Base-by-base conservation (phyloP, 2,113 vertebrate genomes). In the Gavia stellata region DNA sequence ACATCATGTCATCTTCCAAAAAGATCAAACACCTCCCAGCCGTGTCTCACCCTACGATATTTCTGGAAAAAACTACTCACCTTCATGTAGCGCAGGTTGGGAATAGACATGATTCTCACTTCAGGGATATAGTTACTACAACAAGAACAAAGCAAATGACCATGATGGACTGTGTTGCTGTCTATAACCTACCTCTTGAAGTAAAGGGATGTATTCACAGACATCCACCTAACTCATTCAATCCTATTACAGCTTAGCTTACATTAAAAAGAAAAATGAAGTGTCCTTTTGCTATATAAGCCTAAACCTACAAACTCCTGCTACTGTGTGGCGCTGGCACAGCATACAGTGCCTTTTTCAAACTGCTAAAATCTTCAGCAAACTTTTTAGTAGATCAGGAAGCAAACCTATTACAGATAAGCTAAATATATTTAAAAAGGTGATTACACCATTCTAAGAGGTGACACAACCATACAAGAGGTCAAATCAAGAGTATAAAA, bases 81-180 rank as follows among this genome's bases (percentile, higher is more conserved):
- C 99, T 99, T 99, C 98, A 98, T 98, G 97, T 98, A 98, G 92
- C 99, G 99, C 93, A 99, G 98, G 94, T 99, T 99, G 91, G 99
- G 99, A 98, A 99, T 99, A 80, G 99, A 99, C 99, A 99, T 99
- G 96, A 99, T 99, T 97, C 99, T 99, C 94, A 99, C 99, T 98
- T 99, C 99, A 89, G 99, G 99, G 96, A 99, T 99, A 72, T 99
- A 99, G 97, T 99, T 99, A 96, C 99, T 99, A 77, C 53, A 79
- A 58, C 63, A 75, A 95, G 79, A 97, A 94, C 86, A 74, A 83
- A 97, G 89, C 19, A 94, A 86, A 75, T 6, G 40, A 71, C 38
- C 62, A 11, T 75, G 38, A 89, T 1, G 12, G 42, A 79, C n/a
- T 33, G 23, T 53, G 26, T 0, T 55, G 63, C 56, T 71, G 14